These are phyloP conservation scores for Ornithoptera alexandrae DNA, from an alignment of 2,888 invertebrate species.

Conservation along the genomic window DNA sequence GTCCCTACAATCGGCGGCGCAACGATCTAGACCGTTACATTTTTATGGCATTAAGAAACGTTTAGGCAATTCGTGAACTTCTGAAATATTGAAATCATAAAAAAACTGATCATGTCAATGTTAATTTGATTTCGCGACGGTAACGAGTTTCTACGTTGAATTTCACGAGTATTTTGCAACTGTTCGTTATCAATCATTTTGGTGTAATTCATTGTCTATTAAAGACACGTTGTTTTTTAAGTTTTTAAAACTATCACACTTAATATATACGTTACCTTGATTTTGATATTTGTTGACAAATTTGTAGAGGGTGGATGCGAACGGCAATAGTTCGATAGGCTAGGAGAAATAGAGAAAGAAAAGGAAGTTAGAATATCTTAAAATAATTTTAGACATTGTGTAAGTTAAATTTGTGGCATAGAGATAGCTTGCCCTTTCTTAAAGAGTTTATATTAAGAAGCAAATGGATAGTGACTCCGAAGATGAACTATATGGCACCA, in stretches of 20 bases:
- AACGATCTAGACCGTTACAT: conserved; percentile 24
- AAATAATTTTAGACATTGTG: no score
- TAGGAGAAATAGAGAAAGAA: no score
- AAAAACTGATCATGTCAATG: conserved; percentile 26
- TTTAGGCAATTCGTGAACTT: conserved; percentile 22
- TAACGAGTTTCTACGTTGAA: conserved; percentile 14
- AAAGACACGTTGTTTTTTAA: background rate
- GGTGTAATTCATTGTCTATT: background rate
- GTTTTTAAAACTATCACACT: background rate
- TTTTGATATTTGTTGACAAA: no score
- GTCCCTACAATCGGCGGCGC: conserved; percentile 11
- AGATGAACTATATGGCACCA: no score
- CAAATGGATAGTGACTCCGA: no score
- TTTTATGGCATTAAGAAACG: conserved; percentile 19
- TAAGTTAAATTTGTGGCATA: no score
- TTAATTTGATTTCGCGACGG: conserved; percentile 27
- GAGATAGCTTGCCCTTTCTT: no score
- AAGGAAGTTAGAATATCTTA: no score
- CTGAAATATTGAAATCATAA: conserved; percentile 29
- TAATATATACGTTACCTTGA: background rate
- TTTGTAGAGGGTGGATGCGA: no score
- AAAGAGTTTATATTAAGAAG: no score
- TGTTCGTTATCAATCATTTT: conserved; percentile 1
- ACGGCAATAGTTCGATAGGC: no score
- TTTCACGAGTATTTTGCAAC: conserved; percentile 21